A percentile compares a stretch with the other conserved stretches of the same genome.
These are phyloP conservation scores for Hoplostethus mediterraneus DNA, from an alignment of 2,797 vertebrate species.

Conservation along the genomic window DNA sequence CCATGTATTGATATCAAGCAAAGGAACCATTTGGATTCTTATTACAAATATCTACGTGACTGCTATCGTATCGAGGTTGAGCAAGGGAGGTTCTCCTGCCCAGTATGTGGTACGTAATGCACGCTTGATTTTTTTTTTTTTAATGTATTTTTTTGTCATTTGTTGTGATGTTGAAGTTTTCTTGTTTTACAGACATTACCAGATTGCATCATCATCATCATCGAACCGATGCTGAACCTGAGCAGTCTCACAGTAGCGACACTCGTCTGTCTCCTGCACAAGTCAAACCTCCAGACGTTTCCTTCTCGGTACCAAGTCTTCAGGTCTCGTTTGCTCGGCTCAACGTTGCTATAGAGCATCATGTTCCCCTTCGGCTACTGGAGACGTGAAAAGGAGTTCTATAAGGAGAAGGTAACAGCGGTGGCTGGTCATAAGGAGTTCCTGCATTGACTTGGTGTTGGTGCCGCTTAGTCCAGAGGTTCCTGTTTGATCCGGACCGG, in stretches of 20 bases:
- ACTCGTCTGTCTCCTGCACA: neutral
- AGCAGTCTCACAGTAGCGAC: too few relatives aligned
- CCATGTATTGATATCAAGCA: neutral
- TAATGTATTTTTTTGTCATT: neutral
- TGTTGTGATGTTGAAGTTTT: neutral
- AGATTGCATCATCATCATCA: neutral
- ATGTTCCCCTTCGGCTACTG: too few relatives aligned
- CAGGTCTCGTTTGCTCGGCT: neutral
- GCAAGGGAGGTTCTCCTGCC: neutral
- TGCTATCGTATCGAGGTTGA: neutral
- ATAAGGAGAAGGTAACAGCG: neutral
- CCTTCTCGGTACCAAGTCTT: neutral
- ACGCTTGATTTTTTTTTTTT: neutral
- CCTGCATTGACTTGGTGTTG: neutral
- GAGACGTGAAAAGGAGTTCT: neutral
- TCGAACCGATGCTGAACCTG: neutral
- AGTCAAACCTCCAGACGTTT: slow-evolving; percentile 9
- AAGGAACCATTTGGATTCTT: neutral
- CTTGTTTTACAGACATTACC: slow-evolving; percentile 1
- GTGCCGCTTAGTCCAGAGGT: slow-evolving; percentile 87
- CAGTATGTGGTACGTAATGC: neutral
- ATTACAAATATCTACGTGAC: slow-evolving; percentile 23
- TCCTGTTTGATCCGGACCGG: slow-evolving; percentile 94
- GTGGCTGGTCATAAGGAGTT: neutral
- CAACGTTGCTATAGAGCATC: neutral